Percentiles rank a stretch among this genome's conserved stretches.
Conservation (phyloP, 2,113 vertebrate species). For the Hirundichthys speculiger region DNA sequence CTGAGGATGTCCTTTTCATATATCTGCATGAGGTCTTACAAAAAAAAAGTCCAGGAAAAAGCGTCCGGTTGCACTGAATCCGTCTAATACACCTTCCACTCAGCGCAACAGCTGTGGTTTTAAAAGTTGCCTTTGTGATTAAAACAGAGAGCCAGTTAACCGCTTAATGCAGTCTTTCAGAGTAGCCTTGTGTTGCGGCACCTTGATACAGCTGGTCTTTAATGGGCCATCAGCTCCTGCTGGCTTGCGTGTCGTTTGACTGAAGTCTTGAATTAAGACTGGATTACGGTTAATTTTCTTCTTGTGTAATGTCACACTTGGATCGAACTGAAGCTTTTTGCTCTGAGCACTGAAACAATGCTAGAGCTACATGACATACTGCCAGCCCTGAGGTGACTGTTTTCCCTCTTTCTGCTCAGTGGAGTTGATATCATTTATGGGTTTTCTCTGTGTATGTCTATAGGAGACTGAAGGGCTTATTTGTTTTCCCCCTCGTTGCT, state of each 20-base stretch:
- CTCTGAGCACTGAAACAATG: slow-evolving; percentile 50
- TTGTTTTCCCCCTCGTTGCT: slow-evolving; percentile 72
- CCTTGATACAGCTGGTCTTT: slow-evolving; percentile 41
- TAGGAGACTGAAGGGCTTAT: slow-evolving; percentile 66
- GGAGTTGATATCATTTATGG: slow-evolving; percentile 63
- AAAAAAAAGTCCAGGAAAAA: slow-evolving; percentile 39
- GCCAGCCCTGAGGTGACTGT: slow-evolving; percentile 57
- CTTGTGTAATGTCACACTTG: slow-evolving; percentile 58
- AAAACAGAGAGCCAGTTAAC: slow-evolving; percentile 32
- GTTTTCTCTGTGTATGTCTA: slow-evolving; percentile 59
- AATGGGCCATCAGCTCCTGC: slow-evolving; percentile 45
- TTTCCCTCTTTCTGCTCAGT: slow-evolving; percentile 60
- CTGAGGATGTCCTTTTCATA: slow-evolving; percentile 25
- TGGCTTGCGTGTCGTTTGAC: slow-evolving; percentile 55
- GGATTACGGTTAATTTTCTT: slow-evolving; percentile 51
- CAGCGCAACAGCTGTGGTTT: slow-evolving; percentile 31
- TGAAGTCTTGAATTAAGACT: slow-evolving; percentile 54
- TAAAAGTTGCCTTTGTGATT: slow-evolving; percentile 18
- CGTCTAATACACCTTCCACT: slow-evolving; percentile 45
- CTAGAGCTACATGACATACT: slow-evolving; percentile 50
- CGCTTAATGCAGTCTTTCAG: slow-evolving; percentile 3
- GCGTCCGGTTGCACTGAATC: slow-evolving; percentile 1
- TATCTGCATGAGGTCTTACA: slow-evolving; percentile 24
- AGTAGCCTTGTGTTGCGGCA: slow-evolving; percentile 7
- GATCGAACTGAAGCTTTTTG: slow-evolving; percentile 48